Evolutionary conservation across 2,888 invertebrate species (phyloP), one percentile per base, ranked within the genome.

Genomic region (Chymomyza caudatula): DNA sequence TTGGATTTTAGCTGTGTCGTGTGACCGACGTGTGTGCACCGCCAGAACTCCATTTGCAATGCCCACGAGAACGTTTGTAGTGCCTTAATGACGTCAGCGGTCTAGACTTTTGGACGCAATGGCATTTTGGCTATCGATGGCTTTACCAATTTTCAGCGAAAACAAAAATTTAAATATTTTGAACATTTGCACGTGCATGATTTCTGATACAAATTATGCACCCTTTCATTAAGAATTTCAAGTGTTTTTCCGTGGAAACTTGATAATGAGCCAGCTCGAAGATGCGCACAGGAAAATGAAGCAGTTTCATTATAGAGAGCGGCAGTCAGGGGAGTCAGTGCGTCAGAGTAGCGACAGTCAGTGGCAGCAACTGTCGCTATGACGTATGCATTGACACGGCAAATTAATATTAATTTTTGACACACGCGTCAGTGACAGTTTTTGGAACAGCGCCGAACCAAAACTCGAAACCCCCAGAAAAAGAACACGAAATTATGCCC

Each of bases 381-480:
- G 76, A 78, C 78, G 74, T 74, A 76, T 82, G 77, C 87, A 85
- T 85, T 87, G 86, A 87, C 88, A 87, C 73, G 80, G 85, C 85
- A 88, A 88, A 88, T 88, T 88, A 88, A 87, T 87, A 88, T 88
- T 88, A 89, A 88, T 88, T 89, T 88, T 78, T 84, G 84, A 80
- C 88, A 86, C 89, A 88, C 87, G 88, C 85, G 78, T 73, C 73
- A 57, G 57, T 84, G 86, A 85, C 88, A 81, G 71, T 84, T 79
- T 74, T 55, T 58, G 58, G 56, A 47, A 51, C 55, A 15, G 11
- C 11, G 25, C 29, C 29, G 29, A 4, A 23, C 23, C 29, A 6
- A 8, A n/a, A 29, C 29, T 22, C 37, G 22, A 43, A 58, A 25
- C 19, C 37, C 25, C 42, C 49, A 86, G 19, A 56, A 78, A 78